Evolutionary conservation across 2,888 invertebrate genomes (phyloP).

Genomic region (Perizoma flavofasciatum): DNA sequence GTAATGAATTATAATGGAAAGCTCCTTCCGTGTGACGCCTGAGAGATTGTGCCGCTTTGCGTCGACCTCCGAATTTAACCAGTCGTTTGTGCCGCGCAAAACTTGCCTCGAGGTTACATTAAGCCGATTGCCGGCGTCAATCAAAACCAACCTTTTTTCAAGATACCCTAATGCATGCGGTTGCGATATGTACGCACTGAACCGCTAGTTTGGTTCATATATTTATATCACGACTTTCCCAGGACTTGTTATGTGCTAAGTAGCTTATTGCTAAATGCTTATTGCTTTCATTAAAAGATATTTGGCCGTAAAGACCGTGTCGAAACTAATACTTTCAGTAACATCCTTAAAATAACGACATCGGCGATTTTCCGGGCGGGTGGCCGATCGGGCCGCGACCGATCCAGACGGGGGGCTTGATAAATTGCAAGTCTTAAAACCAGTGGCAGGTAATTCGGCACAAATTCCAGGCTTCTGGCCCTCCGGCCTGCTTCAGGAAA

Average conservation of each 20-base stretch:
- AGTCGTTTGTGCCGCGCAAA: conserved; percentile 78
- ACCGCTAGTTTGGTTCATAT: conserved; percentile 58
- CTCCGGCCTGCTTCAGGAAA: conserved; percentile 69
- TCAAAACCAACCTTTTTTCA: conserved; percentile 78
- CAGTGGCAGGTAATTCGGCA: conserved; percentile 85
- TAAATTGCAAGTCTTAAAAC: conserved; percentile 86
- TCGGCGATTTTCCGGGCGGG: conserved; percentile 65
- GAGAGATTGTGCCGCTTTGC: conserved; percentile 81
- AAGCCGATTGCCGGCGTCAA: conserved; percentile 82
- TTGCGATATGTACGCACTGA: conserved; percentile 33
- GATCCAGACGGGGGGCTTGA: conserved; percentile 74
- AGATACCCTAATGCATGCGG: conserved; percentile 62
- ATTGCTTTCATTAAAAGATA: conserved; percentile 52
- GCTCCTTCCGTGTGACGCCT: conserved; percentile 78
- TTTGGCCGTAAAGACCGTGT: conserved; percentile 40
- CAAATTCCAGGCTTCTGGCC: conserved; percentile 71
- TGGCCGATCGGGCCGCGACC: conserved; percentile 56
- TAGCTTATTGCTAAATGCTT: conserved; percentile 40
- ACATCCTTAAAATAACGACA: conserved; percentile 60
- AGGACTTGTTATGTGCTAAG: conserved; percentile 46
- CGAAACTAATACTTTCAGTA: conserved; percentile 52
- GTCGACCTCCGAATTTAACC: conserved; percentile 82
- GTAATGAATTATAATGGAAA: conserved; percentile 81
- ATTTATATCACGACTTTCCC: conserved; percentile 41
- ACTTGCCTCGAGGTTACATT: conserved; percentile 82